Base-by-base conservation (phyloP, 2,797 vertebrate genomes). In the Poecilia gillii region DNA sequence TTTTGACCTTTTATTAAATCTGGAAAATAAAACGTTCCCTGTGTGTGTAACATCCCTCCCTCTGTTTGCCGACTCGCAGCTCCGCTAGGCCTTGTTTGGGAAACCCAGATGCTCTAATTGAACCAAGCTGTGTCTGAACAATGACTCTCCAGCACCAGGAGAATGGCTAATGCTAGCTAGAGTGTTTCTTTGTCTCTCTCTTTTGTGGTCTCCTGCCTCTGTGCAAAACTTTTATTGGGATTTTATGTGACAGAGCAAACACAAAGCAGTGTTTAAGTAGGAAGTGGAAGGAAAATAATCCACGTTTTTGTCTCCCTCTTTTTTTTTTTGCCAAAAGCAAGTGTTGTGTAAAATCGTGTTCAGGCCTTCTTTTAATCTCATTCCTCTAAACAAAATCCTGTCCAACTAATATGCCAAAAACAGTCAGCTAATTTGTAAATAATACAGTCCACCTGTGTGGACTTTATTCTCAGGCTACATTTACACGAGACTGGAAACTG, bases 61-160 rank as follows among this genome's bases (percentile, higher is more conserved):
- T 72, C 41, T 55, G 16, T 33, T 46, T 57, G 68, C 72, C 45
- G 76, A 81, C 81, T 84, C 78, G 81, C 82, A 79, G 82, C 84
- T 87, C 78, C 81, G 83, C 86, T 90, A 81, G 85, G 85, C 76
- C 84, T 85, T 88, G 84, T 92, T 91, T 93, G 91, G 93, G 90
- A 71, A 71, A 93, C 93, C 86, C 90, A 93, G 92, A 94, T 94
- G 82, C 77, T 91, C 74, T 78, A 81, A 84, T 75, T 91, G 79
- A 90, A 86, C 87, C 90, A 91, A 87, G 89, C 88, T 93, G 88
- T 85, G 84, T 84, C 85, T 93, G 87, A 93, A 94, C 94, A 93
- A 93, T 94, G 85, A 92, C 92, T 93, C 81, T 45, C 0, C 5
- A 84, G 62, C 81, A 77, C 84, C 81, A 82, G 87, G 46, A 84